These are phyloP conservation scores for Nymphicus hollandicus DNA, from an alignment of 2,113 vertebrate genomes.

Conservation along the genomic window DNA sequence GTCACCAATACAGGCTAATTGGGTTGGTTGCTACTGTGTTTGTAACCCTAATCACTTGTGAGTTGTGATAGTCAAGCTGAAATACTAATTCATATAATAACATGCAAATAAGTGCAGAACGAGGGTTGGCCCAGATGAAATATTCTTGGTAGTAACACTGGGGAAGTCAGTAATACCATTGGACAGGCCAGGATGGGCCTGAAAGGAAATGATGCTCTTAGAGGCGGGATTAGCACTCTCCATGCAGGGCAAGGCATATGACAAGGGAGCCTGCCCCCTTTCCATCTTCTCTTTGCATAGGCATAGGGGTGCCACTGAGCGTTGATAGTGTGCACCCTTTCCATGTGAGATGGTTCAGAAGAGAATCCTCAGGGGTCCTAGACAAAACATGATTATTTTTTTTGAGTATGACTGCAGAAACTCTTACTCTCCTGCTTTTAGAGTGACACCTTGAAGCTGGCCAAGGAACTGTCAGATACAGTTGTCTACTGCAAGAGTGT, in stretches of 20 bases:
- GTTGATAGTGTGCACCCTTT: neutral
- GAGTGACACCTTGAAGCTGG: conserved; percentile 87
- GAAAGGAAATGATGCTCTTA: neutral
- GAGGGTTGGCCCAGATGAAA: neutral
- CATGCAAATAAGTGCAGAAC: neutral
- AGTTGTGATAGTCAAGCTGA: neutral
- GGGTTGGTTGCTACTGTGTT: neutral
- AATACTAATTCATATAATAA: neutral
- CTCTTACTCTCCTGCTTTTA: conserved; percentile 47
- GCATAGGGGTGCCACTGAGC: neutral
- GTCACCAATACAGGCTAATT: neutral
- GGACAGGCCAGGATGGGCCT: neutral
- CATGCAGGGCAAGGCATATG: neutral
- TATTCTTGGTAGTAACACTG: neutral
- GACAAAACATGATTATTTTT: neutral
- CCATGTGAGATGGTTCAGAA: neutral
- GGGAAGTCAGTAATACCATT: neutral
- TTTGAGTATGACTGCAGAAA: neutral
- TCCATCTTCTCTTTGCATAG: neutral
- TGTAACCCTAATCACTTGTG: neutral
- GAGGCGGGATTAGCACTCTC: neutral
- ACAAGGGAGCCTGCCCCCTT: neutral
- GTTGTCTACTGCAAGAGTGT: conserved; percentile 96
- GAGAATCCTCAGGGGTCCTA: neutral
- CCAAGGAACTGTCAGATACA: conserved; percentile 86